These are phyloP conservation scores for Gandaritis pyraliata DNA, from an alignment of 2,888 invertebrate species.

Conservation along the genomic window DNA sequence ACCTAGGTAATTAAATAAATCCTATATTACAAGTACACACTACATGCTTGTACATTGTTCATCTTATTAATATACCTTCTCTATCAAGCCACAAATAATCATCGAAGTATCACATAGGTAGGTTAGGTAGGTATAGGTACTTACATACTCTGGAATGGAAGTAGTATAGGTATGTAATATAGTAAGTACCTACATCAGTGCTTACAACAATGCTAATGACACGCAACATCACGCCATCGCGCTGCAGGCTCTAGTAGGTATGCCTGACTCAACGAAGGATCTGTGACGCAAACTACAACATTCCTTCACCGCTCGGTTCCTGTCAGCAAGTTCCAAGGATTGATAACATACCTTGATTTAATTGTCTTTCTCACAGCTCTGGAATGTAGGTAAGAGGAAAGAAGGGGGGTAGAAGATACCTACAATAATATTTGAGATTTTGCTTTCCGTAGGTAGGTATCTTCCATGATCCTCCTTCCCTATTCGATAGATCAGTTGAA, in stretches of 20 bases:
- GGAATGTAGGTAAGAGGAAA: neutral
- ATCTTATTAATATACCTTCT: no score
- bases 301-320: conserved; percentile 47
- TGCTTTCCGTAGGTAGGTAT: no score
- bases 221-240: conserved; percentile 49
- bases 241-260: conserved; percentile 27
- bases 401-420: neutral
- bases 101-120: no score
- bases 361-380: conserved; percentile 15
- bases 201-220: conserved; percentile 42
- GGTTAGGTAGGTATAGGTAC: no score
- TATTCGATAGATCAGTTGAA: no score
- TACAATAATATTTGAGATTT: no score
- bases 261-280: conserved; percentile 48
- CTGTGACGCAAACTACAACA: conserved; percentile 50
- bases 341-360: conserved; percentile 13
- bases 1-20: no score
- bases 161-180: neutral
- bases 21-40: no score
- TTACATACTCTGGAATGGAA: no score
- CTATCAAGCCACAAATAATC: no score
- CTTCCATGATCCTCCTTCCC: no score
- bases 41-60: no score
- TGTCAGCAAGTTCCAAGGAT: conserved; percentile 34
- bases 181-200: neutral